Base-by-base conservation (phyloP, 2,797 vertebrate species). In the Petrocephalus sullivani region DNA sequence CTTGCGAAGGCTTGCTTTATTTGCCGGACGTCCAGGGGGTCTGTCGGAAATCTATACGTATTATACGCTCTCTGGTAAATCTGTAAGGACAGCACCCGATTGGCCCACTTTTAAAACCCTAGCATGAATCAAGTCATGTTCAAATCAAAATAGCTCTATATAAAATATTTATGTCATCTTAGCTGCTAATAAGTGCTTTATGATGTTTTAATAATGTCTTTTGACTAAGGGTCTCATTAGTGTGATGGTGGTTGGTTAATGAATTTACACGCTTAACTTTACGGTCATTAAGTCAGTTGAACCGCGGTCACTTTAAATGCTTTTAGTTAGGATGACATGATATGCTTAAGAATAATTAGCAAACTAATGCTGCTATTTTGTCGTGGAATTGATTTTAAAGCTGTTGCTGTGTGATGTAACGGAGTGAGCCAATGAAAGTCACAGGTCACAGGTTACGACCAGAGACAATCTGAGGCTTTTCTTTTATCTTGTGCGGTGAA, bases 141-240 rank as follows among this genome's bases (percentile, higher is more conserved):
- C 51, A 83, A 49, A 54, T 83, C 78, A 82, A 82, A 82, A 51
- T 21, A 46, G 46, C n/a, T 54, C n/a, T 83, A 53, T 54, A 83
- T 54, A n/a, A 51, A 83, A 53, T 51, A 51, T 83, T 46, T 78
- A 78, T n/a, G 41, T 49, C 71, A 49, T 78, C 37, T 93, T 91
- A 90, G 89, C 88, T 54, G 87, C 88, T 91, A 19, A 89, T 91
- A 67, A 88, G 21, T 92, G 92, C 93, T 87, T 92, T 92, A 92
- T 92, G 92, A 87, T 67, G 21, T 83, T 83, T 54, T 83, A 83
- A 83, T 83, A n/a, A 83, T 83, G 46, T 83, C 51, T 51, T 83
- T 83, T 83, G 51, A 83, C 49, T 83, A 54, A 23, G 49, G 21
- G 49, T 83, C 46, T 83, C 46, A 51, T 51, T 83, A 83, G 46